phyloP scores from a whole-genome alignment of 2,113 vertebrate species.

The Prunella himalayana region DNA sequence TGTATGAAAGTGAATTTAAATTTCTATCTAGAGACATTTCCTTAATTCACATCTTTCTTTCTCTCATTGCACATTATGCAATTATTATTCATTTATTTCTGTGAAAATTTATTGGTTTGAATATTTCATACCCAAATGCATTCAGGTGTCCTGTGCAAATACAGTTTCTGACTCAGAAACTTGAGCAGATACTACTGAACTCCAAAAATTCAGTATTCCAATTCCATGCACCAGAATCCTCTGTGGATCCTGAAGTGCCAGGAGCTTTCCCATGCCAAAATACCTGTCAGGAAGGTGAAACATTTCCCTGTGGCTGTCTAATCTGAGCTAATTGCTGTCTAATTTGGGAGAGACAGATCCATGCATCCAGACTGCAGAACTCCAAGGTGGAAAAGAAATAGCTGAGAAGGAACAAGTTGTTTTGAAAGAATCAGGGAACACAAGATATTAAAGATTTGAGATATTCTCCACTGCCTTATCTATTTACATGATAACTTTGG shows the following conservation, averaged over 20 bases:
- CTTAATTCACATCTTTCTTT: neutral
- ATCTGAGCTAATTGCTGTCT: neutral
- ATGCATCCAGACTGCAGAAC: neutral
- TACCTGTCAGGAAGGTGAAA: neutral
- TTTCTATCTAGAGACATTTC: neutral
- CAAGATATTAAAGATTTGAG: neutral
- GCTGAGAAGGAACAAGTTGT: neutral
- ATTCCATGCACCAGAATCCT: neutral
- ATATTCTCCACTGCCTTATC: neutral
- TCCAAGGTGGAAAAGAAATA: neutral
- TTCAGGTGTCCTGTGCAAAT: neutral
- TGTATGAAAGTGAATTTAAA: neutral
- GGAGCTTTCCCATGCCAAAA: neutral
- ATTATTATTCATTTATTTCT: neutral
- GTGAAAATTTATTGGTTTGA: neutral
- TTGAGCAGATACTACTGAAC: fast-evolving
- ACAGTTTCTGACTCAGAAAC: neutral
- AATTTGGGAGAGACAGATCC: neutral
- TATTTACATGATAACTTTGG: neutral
- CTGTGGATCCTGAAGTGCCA: neutral
- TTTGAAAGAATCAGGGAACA: neutral
- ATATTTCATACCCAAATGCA: neutral
- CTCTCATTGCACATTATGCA: neutral
- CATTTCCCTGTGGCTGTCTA: neutral
- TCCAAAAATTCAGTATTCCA: neutral